Base-by-base conservation (phyloP, 1,140 invertebrate genomes). In the Phymastichus coffea region DNA sequence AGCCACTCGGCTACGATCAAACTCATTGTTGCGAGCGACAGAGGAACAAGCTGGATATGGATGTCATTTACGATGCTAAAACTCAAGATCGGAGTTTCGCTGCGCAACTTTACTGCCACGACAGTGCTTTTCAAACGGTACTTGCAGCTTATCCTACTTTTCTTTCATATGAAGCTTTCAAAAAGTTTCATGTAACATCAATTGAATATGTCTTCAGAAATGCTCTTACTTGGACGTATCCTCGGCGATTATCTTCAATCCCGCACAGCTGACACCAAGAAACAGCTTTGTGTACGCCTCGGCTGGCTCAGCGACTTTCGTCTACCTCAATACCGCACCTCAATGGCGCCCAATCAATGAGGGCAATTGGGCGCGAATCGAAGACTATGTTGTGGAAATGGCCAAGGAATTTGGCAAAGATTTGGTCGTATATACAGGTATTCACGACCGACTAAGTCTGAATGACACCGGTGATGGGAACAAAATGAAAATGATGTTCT, bases 351-450 rank as follows among this genome's bases (percentile, higher is more conserved):
- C 12, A 6, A 33, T 66, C 15, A 67, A 67, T 40, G 53, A 54
- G 33, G 61, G 52, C 4, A 63, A 68, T 33, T 68, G 65, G 65
- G 49, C 17, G 19, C 20, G 35, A 10, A 28, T 60, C 9, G 73
- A 80, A 57, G 52, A 61, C 12, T 64, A 65, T 59, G 51, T 70
- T 2, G 40, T 64, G 12, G 44, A 65, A 30, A 66, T 65, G 10
- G 65, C 69, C 3, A 56, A 26, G 12, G 52, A 35, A 9, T 58
- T 40, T 7, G 37, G 48, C 8, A 33, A 66, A 41, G 66, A 81
- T 64, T 75, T 83, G 1, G 65, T 77, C 12, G 70, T 84, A 7
- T 84, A 83, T 38, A 84, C 84, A 1, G 84, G 84, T 4, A 79
- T 76, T 33, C 76, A 71, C 57, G 81, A 78, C 6, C 71, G 83